Base-by-base conservation (phyloP, 2,888 invertebrate genomes). In the Hemistola chrysoprasaria region DNA sequence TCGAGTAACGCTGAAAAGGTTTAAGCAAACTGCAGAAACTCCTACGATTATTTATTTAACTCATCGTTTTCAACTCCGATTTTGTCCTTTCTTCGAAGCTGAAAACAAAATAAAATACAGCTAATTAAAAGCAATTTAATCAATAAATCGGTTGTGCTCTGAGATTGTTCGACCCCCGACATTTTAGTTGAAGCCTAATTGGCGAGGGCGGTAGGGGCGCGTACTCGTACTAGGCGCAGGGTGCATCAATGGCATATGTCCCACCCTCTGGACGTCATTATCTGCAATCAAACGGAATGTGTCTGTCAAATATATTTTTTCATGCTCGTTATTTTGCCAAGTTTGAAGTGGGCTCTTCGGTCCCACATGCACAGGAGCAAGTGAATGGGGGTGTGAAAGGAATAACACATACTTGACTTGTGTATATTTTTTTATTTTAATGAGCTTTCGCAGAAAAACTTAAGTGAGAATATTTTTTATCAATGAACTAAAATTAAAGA, bases 201-300 rank as follows among this genome's bases (percentile, higher is more conserved):
- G 77, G 71, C 72, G 56, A 55, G 61, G 74, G 71, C 57, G 56
- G 61, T 9, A 8, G 33, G 54, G 54, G 16, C 16, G 16, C 16
- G 16, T n/a, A n/a, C n/a, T n/a, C n/a, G n/a, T n/a, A n/a, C n/a
- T n/a, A n/a, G 16, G 16, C 16, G 16, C 16, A 3, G 3, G 56
- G 58, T 65, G 62, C 54, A 78, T 65, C 64, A 56, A 53, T 59
- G 74, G 73, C 83, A 82, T 82, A 82, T 82, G 82, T 64, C 62
- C 59, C 53, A 51, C 61, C 62, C 60, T 59, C 61, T 40, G 47
- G 52, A 47, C 64, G 55, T 78, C 71, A 81, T 80, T 82, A 80
- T 78, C 73, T 71, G 58, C 62, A 76, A 80, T 81, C 75, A 78
- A 56, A 65, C 54, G 63, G 62, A 68, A 71, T 65, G 57, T 62